Evolutionary conservation across 2,113 vertebrate species (phyloP).

Genomic region (Canis aureus): DNA sequence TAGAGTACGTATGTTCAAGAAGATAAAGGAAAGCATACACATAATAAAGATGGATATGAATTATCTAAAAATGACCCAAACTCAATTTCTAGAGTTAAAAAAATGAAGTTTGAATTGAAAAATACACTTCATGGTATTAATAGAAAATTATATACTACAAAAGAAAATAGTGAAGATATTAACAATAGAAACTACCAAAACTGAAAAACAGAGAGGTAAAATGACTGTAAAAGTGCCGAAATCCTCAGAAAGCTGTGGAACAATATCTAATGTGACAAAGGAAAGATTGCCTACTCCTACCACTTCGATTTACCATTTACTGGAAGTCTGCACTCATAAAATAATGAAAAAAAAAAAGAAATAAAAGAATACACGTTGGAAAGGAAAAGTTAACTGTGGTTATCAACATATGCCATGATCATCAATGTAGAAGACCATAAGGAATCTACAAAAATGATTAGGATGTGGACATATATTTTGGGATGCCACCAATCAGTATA

Average conservation of each 20-base stretch:
- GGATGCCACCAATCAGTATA: not conserved
- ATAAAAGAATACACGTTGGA: not conserved
- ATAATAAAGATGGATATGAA: not conserved
- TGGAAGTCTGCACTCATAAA: not conserved
- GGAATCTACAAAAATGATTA: not conserved
- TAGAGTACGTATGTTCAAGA: not conserved
- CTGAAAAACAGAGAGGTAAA: not conserved
- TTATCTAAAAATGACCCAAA: not conserved
- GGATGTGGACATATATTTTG: not conserved
- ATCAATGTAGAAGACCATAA: not conserved
- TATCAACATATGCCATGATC: not conserved
- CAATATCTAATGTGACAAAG: not conserved
- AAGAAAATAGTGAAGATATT: not conserved
- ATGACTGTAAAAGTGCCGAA: not conserved
- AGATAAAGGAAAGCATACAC: not conserved
- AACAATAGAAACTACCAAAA: not conserved
- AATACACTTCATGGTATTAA: not conserved
- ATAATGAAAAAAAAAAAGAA: slow-evolving; percentile 6
- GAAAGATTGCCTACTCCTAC: not conserved
- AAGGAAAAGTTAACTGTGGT: not conserved
- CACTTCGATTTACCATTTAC: not conserved
- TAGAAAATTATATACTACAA: not conserved
- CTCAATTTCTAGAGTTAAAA: not conserved
- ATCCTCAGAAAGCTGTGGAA: not conserved
- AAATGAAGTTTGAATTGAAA: not conserved